Evolutionary conservation across 1,140 invertebrate species (phyloP).

Genomic region (Augochlora pura): DNA sequence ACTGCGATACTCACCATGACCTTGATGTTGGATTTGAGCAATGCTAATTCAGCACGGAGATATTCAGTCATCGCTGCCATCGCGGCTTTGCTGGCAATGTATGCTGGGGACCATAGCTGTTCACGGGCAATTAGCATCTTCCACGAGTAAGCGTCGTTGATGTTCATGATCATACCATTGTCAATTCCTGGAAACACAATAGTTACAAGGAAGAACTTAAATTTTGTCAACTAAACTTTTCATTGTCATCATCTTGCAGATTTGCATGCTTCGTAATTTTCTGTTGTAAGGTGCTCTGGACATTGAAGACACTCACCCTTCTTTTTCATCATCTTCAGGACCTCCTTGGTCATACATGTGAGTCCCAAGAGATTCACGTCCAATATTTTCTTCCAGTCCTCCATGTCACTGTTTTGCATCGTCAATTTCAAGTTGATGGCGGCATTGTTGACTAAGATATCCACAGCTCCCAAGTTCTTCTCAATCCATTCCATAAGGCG

Average conservation of each 20-base stretch:
- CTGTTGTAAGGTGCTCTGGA: no score
- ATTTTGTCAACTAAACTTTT: background rate
- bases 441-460: slow-evolving; percentile 87
- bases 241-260: no score
- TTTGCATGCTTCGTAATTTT: no score
- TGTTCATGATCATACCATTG: slow-evolving; percentile 80
- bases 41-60: slow-evolving; percentile 81
- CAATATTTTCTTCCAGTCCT: slow-evolving; percentile 81
- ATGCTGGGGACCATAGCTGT: slow-evolving; percentile 72
- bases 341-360: slow-evolving; percentile 84
- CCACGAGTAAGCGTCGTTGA: slow-evolving; percentile 80
- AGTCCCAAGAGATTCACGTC: slow-evolving; percentile 87
- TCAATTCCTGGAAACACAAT: slow-evolving; percentile 31
- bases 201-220: background rate
- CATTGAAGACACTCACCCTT: slow-evolving; percentile 65
- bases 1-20: slow-evolving; percentile 75
- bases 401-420: slow-evolving; percentile 70
- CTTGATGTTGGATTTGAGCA: slow-evolving; percentile 57
- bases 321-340: slow-evolving; percentile 85
- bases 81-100: slow-evolving; percentile 82
- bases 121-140: slow-evolving; percentile 22
- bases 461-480: slow-evolving; percentile 81
- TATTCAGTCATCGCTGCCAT: slow-evolving; percentile 82
- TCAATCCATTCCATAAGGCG: slow-evolving; percentile 83
- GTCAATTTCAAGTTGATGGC: slow-evolving; percentile 61